A percentile compares a stretch with the other conserved stretches of the same genome.
Conservation (phyloP, 2,797 vertebrate species). For the Galagoides demidoff region DNA sequence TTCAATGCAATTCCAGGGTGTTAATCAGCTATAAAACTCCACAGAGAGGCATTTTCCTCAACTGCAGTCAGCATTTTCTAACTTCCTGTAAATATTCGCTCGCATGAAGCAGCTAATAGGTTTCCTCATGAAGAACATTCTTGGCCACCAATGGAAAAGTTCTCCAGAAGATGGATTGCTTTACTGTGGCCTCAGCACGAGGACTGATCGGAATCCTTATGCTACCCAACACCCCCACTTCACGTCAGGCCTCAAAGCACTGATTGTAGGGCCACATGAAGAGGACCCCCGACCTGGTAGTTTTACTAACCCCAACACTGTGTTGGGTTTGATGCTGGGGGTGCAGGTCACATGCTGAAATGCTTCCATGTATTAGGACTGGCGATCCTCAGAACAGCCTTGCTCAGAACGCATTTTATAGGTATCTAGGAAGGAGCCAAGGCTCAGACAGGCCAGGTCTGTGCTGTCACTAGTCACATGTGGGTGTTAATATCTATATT, state of each 20-base stretch:
- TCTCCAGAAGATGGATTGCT: slow-evolving; percentile 83
- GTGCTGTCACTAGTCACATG: background rate
- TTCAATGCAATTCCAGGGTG: slow-evolving; percentile 83
- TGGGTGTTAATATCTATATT: background rate
- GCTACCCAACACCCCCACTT: slow-evolving; percentile 79
- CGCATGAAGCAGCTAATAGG: slow-evolving; percentile 85
- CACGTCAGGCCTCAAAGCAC: slow-evolving; percentile 69
- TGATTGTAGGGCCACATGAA: slow-evolving; percentile 73
- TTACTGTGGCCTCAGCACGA: slow-evolving; percentile 80
- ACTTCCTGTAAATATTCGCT: slow-evolving; percentile 84
- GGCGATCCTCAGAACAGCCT: accelerated
- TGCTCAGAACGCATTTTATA: background rate
- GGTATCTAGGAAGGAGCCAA: background rate
- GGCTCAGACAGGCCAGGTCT: background rate
- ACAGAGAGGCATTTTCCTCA: slow-evolving; percentile 79
- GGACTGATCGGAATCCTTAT: slow-evolving; percentile 75
- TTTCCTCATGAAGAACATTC: slow-evolving; percentile 87
- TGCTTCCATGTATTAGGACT: background rate
- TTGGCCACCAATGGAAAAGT: slow-evolving; percentile 82
- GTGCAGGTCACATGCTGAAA: background rate
- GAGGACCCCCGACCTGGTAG: slow-evolving; percentile 15
- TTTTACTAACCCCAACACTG: slow-evolving; percentile 42
- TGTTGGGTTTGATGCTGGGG: background rate
- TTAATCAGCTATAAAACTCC: slow-evolving; percentile 82
- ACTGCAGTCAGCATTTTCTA: slow-evolving; percentile 85